Percentiles rank a stretch among this genome's conserved stretches.
phyloP scores from a whole-genome alignment of 2,888 invertebrate genomes.

The Amblyteles armatorius region DNA sequence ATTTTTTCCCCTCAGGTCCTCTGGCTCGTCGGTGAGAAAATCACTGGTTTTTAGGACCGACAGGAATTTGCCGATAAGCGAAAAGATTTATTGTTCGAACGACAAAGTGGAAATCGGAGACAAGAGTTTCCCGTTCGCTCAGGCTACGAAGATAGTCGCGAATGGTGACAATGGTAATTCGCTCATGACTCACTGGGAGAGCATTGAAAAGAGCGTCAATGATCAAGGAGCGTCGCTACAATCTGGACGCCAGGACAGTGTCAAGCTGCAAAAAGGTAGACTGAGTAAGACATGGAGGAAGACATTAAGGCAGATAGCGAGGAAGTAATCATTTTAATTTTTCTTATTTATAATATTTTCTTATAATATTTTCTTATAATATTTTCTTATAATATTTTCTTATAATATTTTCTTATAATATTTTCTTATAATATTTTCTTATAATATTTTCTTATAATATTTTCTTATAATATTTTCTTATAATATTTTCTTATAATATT shows the following conservation, averaged over 20 bases:
- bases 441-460: conserved; percentile 18
- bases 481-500: neutral
- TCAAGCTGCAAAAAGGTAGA: neutral
- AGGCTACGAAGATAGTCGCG: conserved; percentile 39
- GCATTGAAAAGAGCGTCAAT: conserved; percentile 51
- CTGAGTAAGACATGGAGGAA: no score
- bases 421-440: no score
- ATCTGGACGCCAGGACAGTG: conserved; percentile 51
- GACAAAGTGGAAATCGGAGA: conserved; percentile 65
- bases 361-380: no score
- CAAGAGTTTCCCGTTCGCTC: conserved; percentile 50
- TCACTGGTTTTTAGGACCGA: conserved; percentile 87
- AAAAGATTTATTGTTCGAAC: conserved; percentile 83
- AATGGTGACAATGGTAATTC: conserved; percentile 49
- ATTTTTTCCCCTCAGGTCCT: conserved; percentile 83
- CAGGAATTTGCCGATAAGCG: conserved; percentile 87
- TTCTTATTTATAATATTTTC: no score
- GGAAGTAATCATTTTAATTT: no score
- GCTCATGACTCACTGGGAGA: conserved; percentile 28
- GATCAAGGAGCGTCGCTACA: conserved; percentile 69
- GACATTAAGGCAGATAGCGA: no score
- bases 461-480: conserved; percentile 1
- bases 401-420: neutral
- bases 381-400: conserved; percentile 32
- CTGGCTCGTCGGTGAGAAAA: conserved; percentile 86